Evolutionary conservation across 2,113 vertebrate genomes (phyloP).

Genomic region (Montifringilla adamsi): DNA sequence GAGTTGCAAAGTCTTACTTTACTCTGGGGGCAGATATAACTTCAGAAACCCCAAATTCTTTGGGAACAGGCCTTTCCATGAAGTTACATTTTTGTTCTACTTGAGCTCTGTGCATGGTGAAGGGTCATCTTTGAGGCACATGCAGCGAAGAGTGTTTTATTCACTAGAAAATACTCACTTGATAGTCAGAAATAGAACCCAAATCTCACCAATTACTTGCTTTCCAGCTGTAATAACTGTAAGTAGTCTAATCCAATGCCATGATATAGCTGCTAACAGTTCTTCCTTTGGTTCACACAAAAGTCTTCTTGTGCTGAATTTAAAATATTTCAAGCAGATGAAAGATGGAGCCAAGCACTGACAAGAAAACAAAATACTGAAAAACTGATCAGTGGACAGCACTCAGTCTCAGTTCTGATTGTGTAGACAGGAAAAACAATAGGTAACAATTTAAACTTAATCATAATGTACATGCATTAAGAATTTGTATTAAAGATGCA

Average conservation of each 20-base stretch:
- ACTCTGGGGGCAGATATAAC: background rate
- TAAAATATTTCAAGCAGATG: background rate
- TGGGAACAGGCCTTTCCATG: background rate
- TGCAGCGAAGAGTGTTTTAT: background rate
- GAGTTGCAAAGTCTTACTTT: background rate
- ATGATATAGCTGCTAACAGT: background rate
- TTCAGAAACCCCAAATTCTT: background rate
- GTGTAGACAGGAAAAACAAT: background rate
- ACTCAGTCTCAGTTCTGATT: background rate
- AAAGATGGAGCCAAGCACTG: background rate
- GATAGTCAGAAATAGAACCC: background rate
- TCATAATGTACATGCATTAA: background rate
- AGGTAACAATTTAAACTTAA: background rate
- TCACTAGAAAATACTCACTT: background rate
- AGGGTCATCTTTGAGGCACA: background rate
- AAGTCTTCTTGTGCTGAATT: background rate
- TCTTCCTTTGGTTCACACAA: background rate
- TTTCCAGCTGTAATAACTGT: conserved; percentile 27
- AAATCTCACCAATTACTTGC: background rate
- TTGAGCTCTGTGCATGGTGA: background rate
- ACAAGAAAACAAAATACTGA: background rate
- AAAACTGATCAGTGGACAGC: background rate
- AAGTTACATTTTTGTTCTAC: background rate
- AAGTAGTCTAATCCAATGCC: background rate
- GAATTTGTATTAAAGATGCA: background rate